Base-by-base conservation (phyloP, 2,888 invertebrate species). In the Andrena camellia region DNA sequence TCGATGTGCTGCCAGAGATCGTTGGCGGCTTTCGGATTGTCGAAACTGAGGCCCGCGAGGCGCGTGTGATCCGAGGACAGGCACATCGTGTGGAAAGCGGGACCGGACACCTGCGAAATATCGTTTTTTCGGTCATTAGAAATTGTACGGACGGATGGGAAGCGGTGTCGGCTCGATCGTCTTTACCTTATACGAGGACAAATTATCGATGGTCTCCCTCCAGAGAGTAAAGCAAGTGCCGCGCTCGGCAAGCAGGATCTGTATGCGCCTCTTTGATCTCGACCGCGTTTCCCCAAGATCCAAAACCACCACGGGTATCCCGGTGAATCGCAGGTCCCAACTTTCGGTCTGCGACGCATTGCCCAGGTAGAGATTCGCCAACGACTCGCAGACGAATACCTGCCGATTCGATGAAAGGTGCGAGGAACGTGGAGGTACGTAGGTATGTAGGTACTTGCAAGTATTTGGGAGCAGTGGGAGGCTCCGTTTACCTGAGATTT, bases 151-250 rank as follows among this genome's bases (percentile, higher is more conserved):
- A n/a, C n/a, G n/a, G n/a, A n/a, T n/a, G n/a, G n/a, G n/a, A n/a
- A n/a, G n/a, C n/a, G n/a, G n/a, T 10, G 35, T 35, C 35, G 35
- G 35, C 35, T 10, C 33, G 0, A 26, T 52, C 5, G 29, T 5
- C n/a, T 20, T 35, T 83, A 93, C 95, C 92, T 95, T 96, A 94
- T 97, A 98, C 77, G 96, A 96, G 8, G 97, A 96, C 84, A 97
- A 94, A 92, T 97, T 97, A 94, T 97, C 97, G 88, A 98, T 96
- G 67, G 96, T 96, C 94, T 98, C 97, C 87, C 96, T 96, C 97
- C 97, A 98, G 29, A 98, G 94, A 75, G 96, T 96, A 93, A 98
- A 97, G 76, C 97, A 97, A 1, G 97, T 97, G 20, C 97, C 97
- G 48, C 97, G 95, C 92, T 97, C 97, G 2, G 97, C 97, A 69